Base-by-base conservation (phyloP, 2,888 invertebrate genomes). In the Pycnomerus fuliginosus region DNA sequence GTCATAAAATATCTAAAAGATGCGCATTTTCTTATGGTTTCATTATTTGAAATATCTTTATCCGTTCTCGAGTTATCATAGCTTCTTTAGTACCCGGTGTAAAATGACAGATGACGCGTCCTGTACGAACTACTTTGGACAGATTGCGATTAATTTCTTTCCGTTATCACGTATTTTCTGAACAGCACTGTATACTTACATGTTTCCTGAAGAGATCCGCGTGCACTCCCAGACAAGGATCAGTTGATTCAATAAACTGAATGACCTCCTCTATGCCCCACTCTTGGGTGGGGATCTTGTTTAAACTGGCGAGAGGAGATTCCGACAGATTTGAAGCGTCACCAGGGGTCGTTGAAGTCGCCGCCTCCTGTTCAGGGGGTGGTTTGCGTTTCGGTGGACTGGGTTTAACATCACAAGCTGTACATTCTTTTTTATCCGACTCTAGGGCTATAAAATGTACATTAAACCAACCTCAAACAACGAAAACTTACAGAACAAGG, bases 251-350 rank as follows among this genome's bases (percentile, higher is more conserved):
- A 52, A 97, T 93, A 72, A 90, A 89, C 52, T 87, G 85, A 62
- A 95, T 94, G 43, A 96, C 96, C 68, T 96, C 93, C 65, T 96
- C 95, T 14, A 95, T 92, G 10, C 88, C 84, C 97, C 96, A 97
- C 64, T 91, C 90, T 13, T 81, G 80, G 14, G 90, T 89, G 38
- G 80, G 80, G 20, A 77, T 71, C 41, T 76, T 76, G 32, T 73
- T 68, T 13, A 75, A 67, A 41, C 71, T 58, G 12, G 57, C 47
- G 12, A 60, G 40, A 8, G 61, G 55, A 10, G 64, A 61, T 43
- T 66, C 65, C 1, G 66, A 56, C n/a, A 66, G 38, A 27, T 46
- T 55, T 64, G 72, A 78, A 48, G 62, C 74, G 56, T 69, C 73
- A 52, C 67, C 74, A 46, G 71, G 71, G 13, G 84, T 84, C 0